A percentile compares a stretch with the other conserved stretches of the same genome.
Conservation (phyloP, 2,888 invertebrate species). For the Ischnus inquisitorius region DNA sequence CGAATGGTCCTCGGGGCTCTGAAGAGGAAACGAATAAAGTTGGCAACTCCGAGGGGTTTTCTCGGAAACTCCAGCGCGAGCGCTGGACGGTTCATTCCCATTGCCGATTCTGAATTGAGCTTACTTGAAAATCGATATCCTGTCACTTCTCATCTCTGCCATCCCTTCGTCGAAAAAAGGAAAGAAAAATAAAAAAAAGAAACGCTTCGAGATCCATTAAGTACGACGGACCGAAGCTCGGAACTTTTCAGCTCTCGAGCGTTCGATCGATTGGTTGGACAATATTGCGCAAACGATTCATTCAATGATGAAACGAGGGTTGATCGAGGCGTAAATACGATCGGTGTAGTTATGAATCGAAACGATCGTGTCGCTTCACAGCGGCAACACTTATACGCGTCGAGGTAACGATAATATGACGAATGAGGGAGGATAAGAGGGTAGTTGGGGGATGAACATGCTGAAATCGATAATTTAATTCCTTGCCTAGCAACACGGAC, state of each 20-base stretch:
- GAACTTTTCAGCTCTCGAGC: constrained; percentile 8
- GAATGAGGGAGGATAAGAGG: constrained; percentile 26
- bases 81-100: constrained; percentile 41
- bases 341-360: constrained; percentile 4
- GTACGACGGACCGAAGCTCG: not conserved
- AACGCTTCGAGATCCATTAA: constrained; percentile 43
- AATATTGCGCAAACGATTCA: not conserved
- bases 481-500: constrained; percentile 35
- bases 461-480: constrained; percentile 62
- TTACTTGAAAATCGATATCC: constrained; percentile 61
- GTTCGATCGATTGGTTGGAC: not conserved
- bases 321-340: constrained; percentile 31
- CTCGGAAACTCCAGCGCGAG: constrained; percentile 50
- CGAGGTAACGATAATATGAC: constrained; percentile 42
- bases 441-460: constrained; percentile 35
- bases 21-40: constrained; percentile 65
- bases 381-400: constrained; percentile 18
- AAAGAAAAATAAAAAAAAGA: constrained; percentile 30
- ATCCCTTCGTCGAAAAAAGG: constrained; percentile 4
- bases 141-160: constrained; percentile 50
- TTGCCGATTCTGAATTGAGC: constrained; percentile 41
- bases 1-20: constrained; percentile 54
- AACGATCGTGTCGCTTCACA: constrained; percentile 11
- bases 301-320: constrained; percentile 19
- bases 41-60: constrained; percentile 59